These are phyloP conservation scores for Standfussiana lucernea DNA, from an alignment of 2,888 invertebrate genomes.

Conservation along the genomic window DNA sequence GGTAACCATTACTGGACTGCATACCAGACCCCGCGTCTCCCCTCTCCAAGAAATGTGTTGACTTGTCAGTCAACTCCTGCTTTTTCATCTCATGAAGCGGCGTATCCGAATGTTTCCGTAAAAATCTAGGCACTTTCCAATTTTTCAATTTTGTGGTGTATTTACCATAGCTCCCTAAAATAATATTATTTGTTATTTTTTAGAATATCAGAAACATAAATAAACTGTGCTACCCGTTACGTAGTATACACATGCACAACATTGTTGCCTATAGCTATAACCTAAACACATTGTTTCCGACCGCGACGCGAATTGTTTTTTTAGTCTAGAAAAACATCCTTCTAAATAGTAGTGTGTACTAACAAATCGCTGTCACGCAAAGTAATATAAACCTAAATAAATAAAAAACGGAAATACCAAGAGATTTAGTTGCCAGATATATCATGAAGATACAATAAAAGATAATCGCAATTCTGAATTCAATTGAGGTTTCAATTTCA, in stretches of 20 bases:
- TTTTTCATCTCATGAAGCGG: conserved; percentile 87
- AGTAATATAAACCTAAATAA: conserved; percentile 27
- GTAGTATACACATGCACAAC: conserved; percentile 5
- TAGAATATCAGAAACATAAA: not conserved
- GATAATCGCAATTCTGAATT: conserved; percentile 22
- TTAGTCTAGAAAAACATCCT: conserved; percentile 20
- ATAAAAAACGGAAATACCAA: conserved; percentile 34
- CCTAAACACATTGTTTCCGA: conserved; percentile 18
- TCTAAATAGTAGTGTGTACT: not conserved
- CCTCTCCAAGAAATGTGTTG: conserved; percentile 81
- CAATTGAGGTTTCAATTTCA: conserved; percentile 36
- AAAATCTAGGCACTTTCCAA: conserved; percentile 93
- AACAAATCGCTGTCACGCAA: conserved; percentile 4
- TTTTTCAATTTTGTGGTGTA: conserved; percentile 91
- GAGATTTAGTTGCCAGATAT: conserved; percentile 30
- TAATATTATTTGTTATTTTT: conserved; percentile 14
- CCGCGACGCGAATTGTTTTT: conserved; percentile 9
- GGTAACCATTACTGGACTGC: conserved; percentile 89
- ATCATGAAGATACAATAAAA: conserved; percentile 29
- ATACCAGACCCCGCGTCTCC: conserved; percentile 75
- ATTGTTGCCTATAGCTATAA: conserved; percentile 17
- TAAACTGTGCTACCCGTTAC: conserved; percentile 1
- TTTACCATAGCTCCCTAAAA: conserved; percentile 91
- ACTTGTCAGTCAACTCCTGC: conserved; percentile 83
- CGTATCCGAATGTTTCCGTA: conserved; percentile 91